Percentiles rank a stretch among this genome's conserved stretches.
Evolutionary conservation across 2,888 invertebrate genomes (phyloP).

Genomic region (Leptinotarsa peninsularis): DNA sequence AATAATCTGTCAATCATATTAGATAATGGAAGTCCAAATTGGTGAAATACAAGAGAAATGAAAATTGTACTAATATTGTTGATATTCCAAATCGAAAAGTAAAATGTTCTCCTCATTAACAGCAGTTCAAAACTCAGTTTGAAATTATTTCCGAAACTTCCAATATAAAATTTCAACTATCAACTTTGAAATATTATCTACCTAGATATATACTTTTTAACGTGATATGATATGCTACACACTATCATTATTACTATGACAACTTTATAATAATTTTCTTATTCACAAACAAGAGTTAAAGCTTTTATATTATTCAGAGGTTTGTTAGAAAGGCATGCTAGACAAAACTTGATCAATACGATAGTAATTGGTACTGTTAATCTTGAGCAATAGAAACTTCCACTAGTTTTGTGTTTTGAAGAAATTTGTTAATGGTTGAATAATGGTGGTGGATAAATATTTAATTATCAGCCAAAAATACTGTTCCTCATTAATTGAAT

Average conservation of each 20-base stretch:
- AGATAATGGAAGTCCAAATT: too few relatives aligned
- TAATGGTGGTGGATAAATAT: constrained; percentile 23
- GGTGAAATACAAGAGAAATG: too few relatives aligned
- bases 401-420: background rate
- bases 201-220: background rate
- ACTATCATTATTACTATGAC: constrained; percentile 8
- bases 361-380: constrained; percentile 24
- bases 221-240: constrained; percentile 25
- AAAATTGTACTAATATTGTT: too few relatives aligned
- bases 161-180: background rate
- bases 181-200: background rate
- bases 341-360: constrained; percentile 10
- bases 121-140: too few relatives aligned
- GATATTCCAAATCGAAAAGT: too few relatives aligned
- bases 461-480: background rate
- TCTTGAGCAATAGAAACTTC: constrained; percentile 31
- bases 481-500: background rate
- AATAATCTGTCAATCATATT: too few relatives aligned
- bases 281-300: constrained; percentile 26
- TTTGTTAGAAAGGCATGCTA: constrained; percentile 38
- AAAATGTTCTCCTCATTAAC: too few relatives aligned
- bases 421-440: background rate
- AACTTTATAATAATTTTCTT: background rate
- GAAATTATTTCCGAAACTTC: too few relatives aligned
- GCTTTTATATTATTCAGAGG: constrained; percentile 32